These are phyloP conservation scores for Tachina fera DNA, from an alignment of 2,888 invertebrate genomes.

Conservation along the genomic window DNA sequence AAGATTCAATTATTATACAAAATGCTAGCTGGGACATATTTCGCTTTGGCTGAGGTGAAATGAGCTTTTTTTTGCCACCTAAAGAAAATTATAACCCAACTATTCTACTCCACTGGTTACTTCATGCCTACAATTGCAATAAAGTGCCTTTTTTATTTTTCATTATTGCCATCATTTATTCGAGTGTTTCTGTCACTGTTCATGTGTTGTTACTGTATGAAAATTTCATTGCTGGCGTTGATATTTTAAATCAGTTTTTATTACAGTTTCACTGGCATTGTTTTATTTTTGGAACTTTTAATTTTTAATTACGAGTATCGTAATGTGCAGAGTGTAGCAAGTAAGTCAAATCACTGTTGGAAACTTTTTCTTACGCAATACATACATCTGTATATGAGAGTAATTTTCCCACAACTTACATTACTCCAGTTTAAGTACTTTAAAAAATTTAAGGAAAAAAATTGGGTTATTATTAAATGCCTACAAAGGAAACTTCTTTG, in stretches of 20 bases:
- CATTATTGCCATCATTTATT: constrained; percentile 55
- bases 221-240: constrained; percentile 36
- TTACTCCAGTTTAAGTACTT: constrained; percentile 5
- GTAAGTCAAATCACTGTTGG: constrained; percentile 50
- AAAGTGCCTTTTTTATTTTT: constrained; percentile 23
- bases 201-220: background rate
- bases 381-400: background rate
- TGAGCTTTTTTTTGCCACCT: too few relatives aligned
- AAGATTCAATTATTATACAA: too few relatives aligned
- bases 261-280: constrained; percentile 21
- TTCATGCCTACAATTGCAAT: constrained; percentile 18
- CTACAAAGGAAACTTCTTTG: too few relatives aligned
- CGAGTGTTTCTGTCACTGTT: constrained; percentile 34
- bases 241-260: constrained; percentile 11
- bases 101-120: background rate
- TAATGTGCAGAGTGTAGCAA: constrained; percentile 46
- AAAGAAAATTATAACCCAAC: background rate
- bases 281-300: constrained; percentile 32
- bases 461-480: background rate
- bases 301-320: constrained; percentile 63
- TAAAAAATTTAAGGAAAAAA: background rate
- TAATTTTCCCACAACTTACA: constrained; percentile 46
- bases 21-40: too few relatives aligned
- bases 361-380: constrained; percentile 42
- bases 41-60: too few relatives aligned